Base-by-base conservation (phyloP, 2,113 vertebrate genomes). In the Protobothrops mucrosquamatus region DNA sequence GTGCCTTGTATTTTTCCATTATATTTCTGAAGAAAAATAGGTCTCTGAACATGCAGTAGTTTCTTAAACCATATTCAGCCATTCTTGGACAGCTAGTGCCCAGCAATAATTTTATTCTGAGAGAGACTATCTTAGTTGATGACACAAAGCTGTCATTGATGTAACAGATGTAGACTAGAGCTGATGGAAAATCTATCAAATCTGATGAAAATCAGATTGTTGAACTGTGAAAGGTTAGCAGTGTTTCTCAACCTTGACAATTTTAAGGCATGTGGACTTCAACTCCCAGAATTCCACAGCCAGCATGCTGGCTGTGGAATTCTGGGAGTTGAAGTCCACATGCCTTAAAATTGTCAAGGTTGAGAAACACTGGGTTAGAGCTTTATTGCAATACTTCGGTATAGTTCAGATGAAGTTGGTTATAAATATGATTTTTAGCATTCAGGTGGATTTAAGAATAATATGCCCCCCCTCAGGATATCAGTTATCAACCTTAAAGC, bases 1-100 rank as follows among this genome's bases (percentile, higher is more conserved):
- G 92, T 88, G 91, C 18, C 74, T 81, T 43, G 92, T 12, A 34
- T 94, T 87, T 56, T 56, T 93, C 39, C 88, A 92, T 55, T 54
- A 94, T 92, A 34, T 4, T 23, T 46, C 12, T 24, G n/a, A 64
- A 88, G 85, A 56, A 22, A 55, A 85, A 92, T 93, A 91, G 46
- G 7, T 92, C 9, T 29, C 39, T 0, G 74, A 55, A 89, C 92
- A 10, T 12, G 5, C 48, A 1, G 3, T n/a, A 29, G 2, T 90
- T 15, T 29, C 29, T 74, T 29, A 94, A 87, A 7, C 55, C 88
- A 26, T 29, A 43, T 64, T 46, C 93, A 85, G 90, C 86, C 12
- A 56, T 64, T 46, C 34, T 74, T 74, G 52, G 87, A 64, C 23
- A 46, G 18, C 43, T 64, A 89, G 91, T 54, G 59, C 29, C 91